Evolutionary conservation across 2,888 invertebrate genomes (phyloP).

Genomic region (Chrysodeixis includens): DNA sequence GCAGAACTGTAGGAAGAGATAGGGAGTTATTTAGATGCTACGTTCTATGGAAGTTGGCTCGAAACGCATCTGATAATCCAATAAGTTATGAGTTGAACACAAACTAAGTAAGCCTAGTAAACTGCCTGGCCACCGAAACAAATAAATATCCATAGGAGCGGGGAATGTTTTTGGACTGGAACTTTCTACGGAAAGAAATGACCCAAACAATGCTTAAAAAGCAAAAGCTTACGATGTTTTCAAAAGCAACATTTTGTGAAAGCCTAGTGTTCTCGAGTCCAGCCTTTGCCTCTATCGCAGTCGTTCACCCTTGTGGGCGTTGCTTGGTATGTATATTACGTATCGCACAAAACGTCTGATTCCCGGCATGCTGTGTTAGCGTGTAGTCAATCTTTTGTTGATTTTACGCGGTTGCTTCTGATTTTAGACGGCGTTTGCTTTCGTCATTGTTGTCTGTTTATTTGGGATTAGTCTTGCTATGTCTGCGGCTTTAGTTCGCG

Average conservation of each 20-base stretch:
- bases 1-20: slow-evolving; percentile 11
- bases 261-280: slow-evolving; percentile 40
- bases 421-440: slow-evolving; percentile 52
- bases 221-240: slow-evolving; percentile 13
- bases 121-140: background rate
- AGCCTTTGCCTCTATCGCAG: slow-evolving; percentile 38
- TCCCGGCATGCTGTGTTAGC: slow-evolving; percentile 19
- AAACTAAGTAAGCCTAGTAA: background rate
- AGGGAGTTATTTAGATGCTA: slow-evolving; percentile 12
- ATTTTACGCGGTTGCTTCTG: slow-evolving; percentile 52
- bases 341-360: slow-evolving; percentile 33
- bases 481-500: background rate
- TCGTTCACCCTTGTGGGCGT: slow-evolving; percentile 59
- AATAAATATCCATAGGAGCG: background rate
- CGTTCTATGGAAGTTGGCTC: background rate
- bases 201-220: slow-evolving; percentile 17
- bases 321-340: slow-evolving; percentile 45
- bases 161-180: no score
- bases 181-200: slow-evolving; percentile 10
- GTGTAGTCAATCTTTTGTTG: slow-evolving; percentile 35
- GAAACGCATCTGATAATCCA: background rate
- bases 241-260: slow-evolving; percentile 29
- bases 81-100: slow-evolving; percentile 2
- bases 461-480: background rate
- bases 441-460: slow-evolving; percentile 49